Evolutionary conservation across 2,113 vertebrate species (phyloP).

Genomic region (Baryphthengus martii): DNA sequence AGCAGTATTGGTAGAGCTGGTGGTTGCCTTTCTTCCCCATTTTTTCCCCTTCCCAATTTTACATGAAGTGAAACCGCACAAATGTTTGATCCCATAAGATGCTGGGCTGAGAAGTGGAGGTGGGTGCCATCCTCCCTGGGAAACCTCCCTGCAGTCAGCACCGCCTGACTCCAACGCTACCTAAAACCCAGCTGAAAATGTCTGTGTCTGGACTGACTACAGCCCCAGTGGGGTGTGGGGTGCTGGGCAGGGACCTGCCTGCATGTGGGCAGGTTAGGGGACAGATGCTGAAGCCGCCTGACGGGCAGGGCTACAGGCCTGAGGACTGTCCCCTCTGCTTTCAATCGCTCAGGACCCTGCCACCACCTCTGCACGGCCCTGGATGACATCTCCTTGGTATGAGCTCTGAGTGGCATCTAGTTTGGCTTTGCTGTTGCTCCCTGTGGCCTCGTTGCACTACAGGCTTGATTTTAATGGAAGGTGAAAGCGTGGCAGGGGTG

Average conservation of each 20-base stretch:
- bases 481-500: not conserved
- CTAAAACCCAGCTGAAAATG: not conserved
- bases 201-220: not conserved
- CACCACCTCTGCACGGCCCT: not conserved
- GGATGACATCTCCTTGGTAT: fast-evolving
- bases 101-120: not conserved
- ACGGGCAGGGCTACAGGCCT: fast-evolving
- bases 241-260: not conserved
- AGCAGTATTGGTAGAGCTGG: fast-evolving
- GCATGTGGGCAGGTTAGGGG: not conserved
- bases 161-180: not conserved
- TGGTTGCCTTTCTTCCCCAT: not conserved
- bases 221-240: not conserved
- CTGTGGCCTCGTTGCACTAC: not conserved
- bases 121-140: fast-evolving
- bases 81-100: not conserved
- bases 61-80: not conserved
- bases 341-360: not conserved
- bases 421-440: not conserved
- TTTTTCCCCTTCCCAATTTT: not conserved
- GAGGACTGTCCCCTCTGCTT: not conserved
- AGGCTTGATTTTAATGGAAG: not conserved
- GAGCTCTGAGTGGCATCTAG: not conserved
- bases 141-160: not conserved
- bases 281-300: fast-evolving